These are phyloP conservation scores for Drosophila anceps DNA, from an alignment of 2,888 invertebrate species.

Conservation along the genomic window DNA sequence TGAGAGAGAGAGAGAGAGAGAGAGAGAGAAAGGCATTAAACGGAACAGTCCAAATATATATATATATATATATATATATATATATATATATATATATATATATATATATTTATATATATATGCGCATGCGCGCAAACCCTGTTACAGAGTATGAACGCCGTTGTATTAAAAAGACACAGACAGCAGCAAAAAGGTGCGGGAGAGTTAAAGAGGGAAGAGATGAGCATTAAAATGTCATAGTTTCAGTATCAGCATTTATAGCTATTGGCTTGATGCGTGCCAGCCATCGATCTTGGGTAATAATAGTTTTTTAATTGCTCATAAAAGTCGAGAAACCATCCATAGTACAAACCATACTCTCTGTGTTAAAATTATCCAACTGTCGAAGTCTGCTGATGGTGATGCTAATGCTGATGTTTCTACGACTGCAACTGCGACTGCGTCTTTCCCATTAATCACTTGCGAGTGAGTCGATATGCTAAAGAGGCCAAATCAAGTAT, in stretches of 20 bases:
- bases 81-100: too few relatives aligned
- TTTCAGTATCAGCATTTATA: slow-evolving; percentile 44
- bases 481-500: slow-evolving; percentile 48
- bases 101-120: slow-evolving; percentile 11
- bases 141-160: not conserved
- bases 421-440: too few relatives aligned
- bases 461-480: slow-evolving; percentile 34
- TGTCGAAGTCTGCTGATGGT: slow-evolving; percentile 13
- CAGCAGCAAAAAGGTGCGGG: not conserved
- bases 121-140: slow-evolving; percentile 47
- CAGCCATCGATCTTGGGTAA: slow-evolving; percentile 12
- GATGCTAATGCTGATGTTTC: too few relatives aligned
- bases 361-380: not conserved
- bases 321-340: slow-evolving; percentile 55
- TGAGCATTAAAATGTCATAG: slow-evolving; percentile 57
- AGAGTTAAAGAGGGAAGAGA: not conserved
- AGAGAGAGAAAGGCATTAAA: not conserved
- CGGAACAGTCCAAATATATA: not conserved
- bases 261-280: not conserved
- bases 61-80: not conserved
- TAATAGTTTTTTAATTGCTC: slow-evolving; percentile 76
- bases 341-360: slow-evolving; percentile 17
- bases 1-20: not conserved
- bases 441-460: slow-evolving; percentile 63
- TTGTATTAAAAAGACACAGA: not conserved